Base-by-base conservation (phyloP, 2,888 invertebrate genomes). In the Cremastobaeus sp. region DNA sequence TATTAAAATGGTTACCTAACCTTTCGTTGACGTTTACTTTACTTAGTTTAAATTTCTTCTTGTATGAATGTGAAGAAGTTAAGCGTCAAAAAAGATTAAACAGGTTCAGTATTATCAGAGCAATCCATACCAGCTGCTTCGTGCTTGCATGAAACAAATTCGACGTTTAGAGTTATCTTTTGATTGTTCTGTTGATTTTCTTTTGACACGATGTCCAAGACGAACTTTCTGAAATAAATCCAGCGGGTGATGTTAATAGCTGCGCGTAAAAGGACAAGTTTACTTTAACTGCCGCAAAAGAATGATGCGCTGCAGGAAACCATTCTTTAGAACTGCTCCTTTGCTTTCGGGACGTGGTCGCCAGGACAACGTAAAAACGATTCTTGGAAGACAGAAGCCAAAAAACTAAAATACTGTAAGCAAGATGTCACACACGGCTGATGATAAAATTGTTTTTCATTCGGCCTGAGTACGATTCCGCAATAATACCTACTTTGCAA, bases 151-250 rank as follows among this genome's bases (percentile, higher is more conserved):
- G 39, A 59, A 65, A 57, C 43, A 52, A 59, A 39, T 47, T 65
- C 59, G 59, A 65, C 65, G 21, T 65, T 64, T 47, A 18, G 28
- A 59, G 59, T 52, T 72, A 72, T 72, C 65, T 68, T 55, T 78
- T 79, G 80, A 84, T 83, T 82, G 81, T 80, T 83, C 83, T 81
- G n/a, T n/a, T n/a, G n/a, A n/a, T n/a, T n/a, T n/a, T n/a, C n/a
- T 82, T 78, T 77, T 57, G 79, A 79, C 54, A 45, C 66, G 59
- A 77, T 79, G 77, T 78, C 77, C 78, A 77, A 78, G 78, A 76
- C 78, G 76, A 76, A 77, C 79, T 81, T 82, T 76, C 79, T 81
- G 81, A 82, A 83, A 81, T 81, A 84, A 80, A 82, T 84, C 77
- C 79, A 77, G 77, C 76, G 78, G 74, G 72, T 81, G 81, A 79